A percentile compares a stretch with the other conserved stretches of the same genome.
phyloP scores from a whole-genome alignment of 2,888 invertebrate genomes.

The Leucoma salicis region DNA sequence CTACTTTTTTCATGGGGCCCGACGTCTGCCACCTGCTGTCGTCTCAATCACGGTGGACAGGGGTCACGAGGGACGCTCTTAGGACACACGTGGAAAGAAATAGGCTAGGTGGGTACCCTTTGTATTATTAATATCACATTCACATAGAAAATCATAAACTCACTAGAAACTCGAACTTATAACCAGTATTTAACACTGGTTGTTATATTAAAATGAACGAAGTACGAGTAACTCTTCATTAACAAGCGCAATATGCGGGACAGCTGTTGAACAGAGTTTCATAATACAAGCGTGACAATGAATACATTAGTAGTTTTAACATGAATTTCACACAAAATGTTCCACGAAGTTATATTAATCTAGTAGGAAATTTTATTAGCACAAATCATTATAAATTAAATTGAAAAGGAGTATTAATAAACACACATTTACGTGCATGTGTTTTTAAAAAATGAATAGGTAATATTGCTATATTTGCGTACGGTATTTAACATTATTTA shows the following conservation, averaged over 20 bases:
- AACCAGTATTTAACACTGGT: too few relatives aligned
- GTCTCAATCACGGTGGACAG: too few relatives aligned
- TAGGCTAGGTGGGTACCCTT: too few relatives aligned
- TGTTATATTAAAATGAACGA: constrained; percentile 19
- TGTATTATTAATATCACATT: too few relatives aligned
- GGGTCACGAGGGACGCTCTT: too few relatives aligned
- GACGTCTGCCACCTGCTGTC: too few relatives aligned
- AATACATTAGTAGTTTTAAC: constrained; percentile 35
- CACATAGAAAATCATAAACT: too few relatives aligned
- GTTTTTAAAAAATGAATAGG: not conserved
- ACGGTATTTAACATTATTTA: too few relatives aligned
- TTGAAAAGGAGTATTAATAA: not conserved
- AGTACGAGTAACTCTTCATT: constrained; percentile 13
- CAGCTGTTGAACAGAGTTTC: constrained; percentile 42
- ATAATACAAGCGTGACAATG: constrained; percentile 39
- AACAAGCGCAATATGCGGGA: constrained; percentile 9
- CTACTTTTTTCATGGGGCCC: too few relatives aligned
- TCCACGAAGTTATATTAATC: constrained; percentile 1
- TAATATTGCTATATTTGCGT: not conserved
- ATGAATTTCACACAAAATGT: constrained; percentile 9
- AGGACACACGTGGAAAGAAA: too few relatives aligned
- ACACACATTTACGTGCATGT: too few relatives aligned
- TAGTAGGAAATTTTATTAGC: constrained; percentile 6
- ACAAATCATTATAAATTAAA: constrained; percentile 1
- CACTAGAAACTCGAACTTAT: too few relatives aligned